Evolutionary conservation across 2,797 vertebrate species (phyloP), one percentile per base, ranked within the genome.

Genomic region (Ciconia nigra): DNA sequence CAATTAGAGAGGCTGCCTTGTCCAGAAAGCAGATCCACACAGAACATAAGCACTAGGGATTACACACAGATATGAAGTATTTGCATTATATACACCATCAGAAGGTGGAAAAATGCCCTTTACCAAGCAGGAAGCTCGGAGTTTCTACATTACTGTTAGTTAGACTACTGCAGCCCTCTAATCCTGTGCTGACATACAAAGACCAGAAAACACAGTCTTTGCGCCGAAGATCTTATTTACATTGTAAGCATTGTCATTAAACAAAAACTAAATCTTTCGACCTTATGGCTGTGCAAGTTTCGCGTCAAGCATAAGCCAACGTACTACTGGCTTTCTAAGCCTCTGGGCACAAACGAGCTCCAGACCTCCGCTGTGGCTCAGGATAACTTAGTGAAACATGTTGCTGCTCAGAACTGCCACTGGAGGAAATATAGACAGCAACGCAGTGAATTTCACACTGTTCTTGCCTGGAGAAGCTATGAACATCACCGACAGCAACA

Each of bases 1-100:
- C 26, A 26, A 7, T 2, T 29, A 57, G 24, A 89, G 35, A 55
- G n/a, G 17, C 15, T 84, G 59, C 20, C 63, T 63, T 0, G 0
- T 18, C 29, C 41, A 49, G 39, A 76, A 41, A 74, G 46, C 11
- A 49, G 49, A 74, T 26, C 57, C 44, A 47, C 18, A 69, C 10
- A 58, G 73, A 94, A 73, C 0, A 0, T 33, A 59, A 41, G 25
- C 0, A 0, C 61, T 71, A 15, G 1, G 11, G 17, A 62, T 62
- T 62, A 41, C 11, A 46, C 25, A 41, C 8, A 82, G 41, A 51
- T 37, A 35, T 2, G 3, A 69, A 83, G 8, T 42, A 83, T 55
- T 90, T 51, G 22, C 9, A 57, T 83, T 49, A 83, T 5, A 47
- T 9, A 33, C 20, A 54, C 62, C 33, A 22, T 2, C 8, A 28